Conservation (phyloP, 2,797 vertebrate species). For the Microchirus variegatus region DNA sequence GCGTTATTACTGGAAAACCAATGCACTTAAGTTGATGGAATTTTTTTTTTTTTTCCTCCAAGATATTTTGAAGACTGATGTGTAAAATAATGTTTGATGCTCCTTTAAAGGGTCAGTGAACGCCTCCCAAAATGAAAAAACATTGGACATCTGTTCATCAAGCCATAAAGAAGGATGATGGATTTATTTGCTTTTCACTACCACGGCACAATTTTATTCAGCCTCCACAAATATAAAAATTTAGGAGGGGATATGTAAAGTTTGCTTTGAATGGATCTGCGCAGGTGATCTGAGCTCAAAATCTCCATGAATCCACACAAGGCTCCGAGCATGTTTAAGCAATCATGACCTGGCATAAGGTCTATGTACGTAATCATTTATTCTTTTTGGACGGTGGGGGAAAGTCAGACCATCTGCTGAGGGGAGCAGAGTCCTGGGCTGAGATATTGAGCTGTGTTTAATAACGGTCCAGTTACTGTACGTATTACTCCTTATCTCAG, state of each 20-base stretch:
- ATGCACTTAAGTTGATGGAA: not conserved
- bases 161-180: conserved; percentile 6
- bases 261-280: conserved; percentile 28
- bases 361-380: conserved; percentile 73
- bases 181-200: not conserved
- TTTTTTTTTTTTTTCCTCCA: not conserved
- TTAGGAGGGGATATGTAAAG: conserved; percentile 12
- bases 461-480: conserved; percentile 43
- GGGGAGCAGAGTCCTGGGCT: conserved; percentile 65
- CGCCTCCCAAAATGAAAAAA: not conserved
- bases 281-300: conserved; percentile 42
- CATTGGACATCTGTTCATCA: conserved; percentile 2
- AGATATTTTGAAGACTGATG: not conserved
- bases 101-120: not conserved
- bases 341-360: conserved; percentile 75
- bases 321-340: conserved; percentile 66
- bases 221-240: conserved; percentile 9
- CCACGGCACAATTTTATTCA: not conserved
- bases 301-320: conserved; percentile 50
- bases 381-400: conserved; percentile 63
- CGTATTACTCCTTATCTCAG: conserved; percentile 34
- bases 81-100: not conserved
- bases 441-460: conserved; percentile 66
- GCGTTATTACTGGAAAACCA: not conserved
- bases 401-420: conserved; percentile 69